Evolutionary conservation across 37 sponge, comb jelly and placozoan species (phyloP), one percentile per base, ranked within the genome.

Genomic region (Haliclona indistincta): DNA sequence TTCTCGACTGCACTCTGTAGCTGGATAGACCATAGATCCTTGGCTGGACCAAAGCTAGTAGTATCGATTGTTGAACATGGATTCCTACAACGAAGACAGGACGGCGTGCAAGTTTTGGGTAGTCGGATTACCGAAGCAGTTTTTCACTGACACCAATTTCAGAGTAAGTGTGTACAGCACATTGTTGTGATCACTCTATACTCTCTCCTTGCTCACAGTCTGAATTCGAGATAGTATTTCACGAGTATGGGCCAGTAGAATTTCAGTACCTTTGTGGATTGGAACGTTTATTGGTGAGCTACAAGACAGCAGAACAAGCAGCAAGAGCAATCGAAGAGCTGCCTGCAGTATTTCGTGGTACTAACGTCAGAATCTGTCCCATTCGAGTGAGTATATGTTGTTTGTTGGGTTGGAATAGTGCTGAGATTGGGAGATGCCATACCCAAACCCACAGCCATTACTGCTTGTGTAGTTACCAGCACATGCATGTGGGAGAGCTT

Each of bases 81-180:
- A n/a, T n/a, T n/a, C n/a, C n/a, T n/a, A n/a, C n/a, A n/a, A n/a
- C n/a, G n/a, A n/a, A n/a, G n/a, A n/a, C n/a, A n/a, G n/a, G n/a
- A n/a, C n/a, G n/a, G n/a, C n/a, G n/a, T n/a, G n/a, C n/a, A 58
- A 58, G 29, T 86, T 86, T 68, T 86, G 73, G 73, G 86, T 86
- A 37, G 51, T 38, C 2, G 55, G 86, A 10, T 74, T 86, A 8
- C 86, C 86, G 43, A 29, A 38, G 8, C 34, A 47, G 0, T 74
- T 86, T 13, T 86, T 79, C 29, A 25, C 54, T n/a, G 44, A 86
- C 25, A 43, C 55, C 30, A 66, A 58, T 1, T 34, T 33, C 7
- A 40, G 62, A 34, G 28, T 86, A 7, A 86, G 56, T 37, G 86
- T 86, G 29, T 52, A 43, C 3, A 39, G 0, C 26, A 13, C 44